Evolutionary conservation across 1,140 invertebrate genomes (phyloP).

Genomic region (Diuraphis noxia): DNA sequence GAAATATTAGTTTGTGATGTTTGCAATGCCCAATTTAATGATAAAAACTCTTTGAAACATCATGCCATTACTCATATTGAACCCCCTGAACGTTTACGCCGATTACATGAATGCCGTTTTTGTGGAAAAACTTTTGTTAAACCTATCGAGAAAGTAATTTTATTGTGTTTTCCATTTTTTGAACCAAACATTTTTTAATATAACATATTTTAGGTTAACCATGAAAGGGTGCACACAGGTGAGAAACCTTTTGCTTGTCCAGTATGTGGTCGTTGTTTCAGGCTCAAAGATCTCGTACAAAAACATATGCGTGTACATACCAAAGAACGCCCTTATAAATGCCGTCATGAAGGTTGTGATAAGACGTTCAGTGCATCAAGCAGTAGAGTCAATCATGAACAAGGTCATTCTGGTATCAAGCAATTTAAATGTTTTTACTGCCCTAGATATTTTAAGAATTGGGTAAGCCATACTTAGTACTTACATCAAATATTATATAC

Average conservation of each 20-base stretch:
- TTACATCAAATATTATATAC: not conserved
- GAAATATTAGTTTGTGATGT: constrained; percentile 44
- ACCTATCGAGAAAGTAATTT: constrained; percentile 48
- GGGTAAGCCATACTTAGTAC: not conserved
- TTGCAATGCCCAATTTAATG: constrained; percentile 47
- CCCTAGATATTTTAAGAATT: constrained; percentile 50
- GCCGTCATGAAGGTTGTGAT: constrained; percentile 59
- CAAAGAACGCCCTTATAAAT: constrained; percentile 66
- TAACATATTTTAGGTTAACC: constrained; percentile 66
- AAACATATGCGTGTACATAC: constrained; percentile 64
- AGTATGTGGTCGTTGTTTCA: constrained; percentile 64
- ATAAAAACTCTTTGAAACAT: constrained; percentile 51
- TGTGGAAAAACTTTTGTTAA: constrained; percentile 49
- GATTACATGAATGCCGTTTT: constrained; percentile 49
- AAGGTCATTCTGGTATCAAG: constrained; percentile 48
- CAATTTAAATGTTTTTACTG: constrained; percentile 53
- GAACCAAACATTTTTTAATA: not conserved
- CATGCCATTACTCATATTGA: constrained; percentile 54
- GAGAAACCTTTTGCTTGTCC: constrained; percentile 86
- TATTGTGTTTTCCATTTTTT: not conserved
- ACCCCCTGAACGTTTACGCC: constrained; percentile 46
- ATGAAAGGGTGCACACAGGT: constrained; percentile 96
- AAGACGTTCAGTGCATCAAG: constrained; percentile 50
- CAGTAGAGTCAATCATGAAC: constrained; percentile 42
- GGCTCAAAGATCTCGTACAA: constrained; percentile 59